These are phyloP conservation scores for Drosophila mayaguana DNA, from an alignment of 2,888 invertebrate species.

Conservation along the genomic window DNA sequence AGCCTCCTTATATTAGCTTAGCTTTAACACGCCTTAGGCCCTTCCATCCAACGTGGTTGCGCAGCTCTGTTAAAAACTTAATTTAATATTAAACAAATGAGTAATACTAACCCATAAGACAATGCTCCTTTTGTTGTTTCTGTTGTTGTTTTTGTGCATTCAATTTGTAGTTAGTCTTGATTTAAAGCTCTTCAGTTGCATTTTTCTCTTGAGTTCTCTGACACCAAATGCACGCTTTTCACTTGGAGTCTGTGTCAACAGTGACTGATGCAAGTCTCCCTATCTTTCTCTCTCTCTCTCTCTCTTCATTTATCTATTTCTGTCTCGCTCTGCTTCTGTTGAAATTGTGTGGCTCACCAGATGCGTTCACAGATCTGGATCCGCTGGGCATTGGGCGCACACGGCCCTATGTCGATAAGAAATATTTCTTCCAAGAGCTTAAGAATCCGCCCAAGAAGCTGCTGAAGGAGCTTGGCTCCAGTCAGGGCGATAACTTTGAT, in stretches of 20 bases:
- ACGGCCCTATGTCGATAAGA: slow-evolving; percentile 97
- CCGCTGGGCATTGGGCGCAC: slow-evolving; percentile 96
- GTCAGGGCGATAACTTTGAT: slow-evolving; percentile 62
- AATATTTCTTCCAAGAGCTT: slow-evolving; percentile 97
- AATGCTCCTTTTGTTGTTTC: slow-evolving; percentile 33
- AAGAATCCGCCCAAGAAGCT: slow-evolving; percentile 97
- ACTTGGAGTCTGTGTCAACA: slow-evolving; percentile 5
- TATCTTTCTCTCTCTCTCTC: slow-evolving; percentile 19
- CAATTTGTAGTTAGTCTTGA: slow-evolving; percentile 7
- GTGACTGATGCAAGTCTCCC: slow-evolving; percentile 69
- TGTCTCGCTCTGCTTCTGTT: slow-evolving; percentile 11
- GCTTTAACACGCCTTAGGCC: background rate
- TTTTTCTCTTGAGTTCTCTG: slow-evolving; percentile 23
- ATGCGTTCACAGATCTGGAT: slow-evolving; percentile 97
- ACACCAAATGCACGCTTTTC: slow-evolving; percentile 20
- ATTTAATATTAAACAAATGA: background rate
- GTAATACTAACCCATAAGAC: slow-evolving; percentile 29
- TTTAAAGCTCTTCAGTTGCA: slow-evolving; percentile 24
- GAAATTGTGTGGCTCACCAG: slow-evolving; percentile 84
- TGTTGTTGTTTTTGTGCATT: slow-evolving; percentile 43
- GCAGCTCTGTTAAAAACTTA: slow-evolving; percentile 5
- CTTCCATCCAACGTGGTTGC: slow-evolving; percentile 1
- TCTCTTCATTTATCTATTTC: background rate
- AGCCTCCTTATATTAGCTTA: background rate
- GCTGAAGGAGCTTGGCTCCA: slow-evolving; percentile 90